A percentile compares a stretch with the other conserved stretches of the same genome.
phyloP scores from a whole-genome alignment of 2,113 vertebrate species.

The Centropus unirufus region DNA sequence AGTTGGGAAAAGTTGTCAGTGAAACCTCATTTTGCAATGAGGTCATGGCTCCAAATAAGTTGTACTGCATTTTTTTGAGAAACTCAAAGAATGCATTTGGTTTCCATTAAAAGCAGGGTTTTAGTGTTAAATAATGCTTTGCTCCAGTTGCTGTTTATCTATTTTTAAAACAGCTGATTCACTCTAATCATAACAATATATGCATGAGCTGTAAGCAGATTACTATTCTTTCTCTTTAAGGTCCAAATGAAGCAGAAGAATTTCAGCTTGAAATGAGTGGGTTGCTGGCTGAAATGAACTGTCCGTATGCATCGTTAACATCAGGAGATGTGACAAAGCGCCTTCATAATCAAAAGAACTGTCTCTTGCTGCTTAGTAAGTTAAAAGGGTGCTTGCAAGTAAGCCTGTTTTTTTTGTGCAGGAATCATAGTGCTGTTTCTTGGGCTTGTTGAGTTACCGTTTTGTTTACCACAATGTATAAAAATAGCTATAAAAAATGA shows the following conservation, averaged over 20 bases:
- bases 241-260: constrained; percentile 91
- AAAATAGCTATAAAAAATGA: neutral
- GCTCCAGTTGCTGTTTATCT: too few species aligned
- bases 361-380: constrained; percentile 94
- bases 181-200: neutral
- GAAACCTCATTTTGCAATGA: neutral
- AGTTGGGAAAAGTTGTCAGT: neutral
- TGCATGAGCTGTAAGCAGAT: neutral
- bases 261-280: constrained; percentile 98
- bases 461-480: neutral
- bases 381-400: constrained; percentile 38
- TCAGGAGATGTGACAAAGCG: constrained; percentile 91
- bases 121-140: neutral
- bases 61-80: neutral
- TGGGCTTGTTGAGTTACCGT: neutral
- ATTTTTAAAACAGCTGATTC: neutral
- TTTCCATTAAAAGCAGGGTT: neutral
- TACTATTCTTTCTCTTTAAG: constrained; percentile 63
- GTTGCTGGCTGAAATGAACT: constrained; percentile 90
- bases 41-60: neutral
- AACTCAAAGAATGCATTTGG: neutral
- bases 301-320: constrained; percentile 88
- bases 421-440: neutral
- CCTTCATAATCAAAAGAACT: constrained; percentile 90
- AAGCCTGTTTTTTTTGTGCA: neutral